Conservation (phyloP, 92 coral and sea anemone genomes). For the Desmophyllum pertusum region DNA sequence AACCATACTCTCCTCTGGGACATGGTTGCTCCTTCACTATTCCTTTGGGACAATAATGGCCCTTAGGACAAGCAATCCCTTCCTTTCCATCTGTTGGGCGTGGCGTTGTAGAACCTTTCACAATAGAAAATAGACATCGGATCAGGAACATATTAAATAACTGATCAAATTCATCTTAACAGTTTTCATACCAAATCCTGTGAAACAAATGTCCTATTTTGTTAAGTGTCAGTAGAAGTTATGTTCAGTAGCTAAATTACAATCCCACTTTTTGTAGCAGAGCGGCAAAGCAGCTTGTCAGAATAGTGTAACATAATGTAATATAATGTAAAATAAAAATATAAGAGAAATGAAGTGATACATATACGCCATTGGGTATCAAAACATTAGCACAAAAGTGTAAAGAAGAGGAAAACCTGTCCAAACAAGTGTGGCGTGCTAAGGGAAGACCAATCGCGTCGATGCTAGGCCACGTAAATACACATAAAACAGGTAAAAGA, state of each 20-base stretch:
- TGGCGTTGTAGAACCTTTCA: conserved; percentile 89
- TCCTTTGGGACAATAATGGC: conserved; percentile 86
- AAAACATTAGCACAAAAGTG: too few relatives aligned
- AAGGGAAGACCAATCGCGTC: background rate
- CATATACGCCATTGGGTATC: too few relatives aligned
- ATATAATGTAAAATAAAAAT: too few relatives aligned
- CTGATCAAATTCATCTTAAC: background rate
- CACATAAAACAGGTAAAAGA: background rate
- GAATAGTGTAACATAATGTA: too few relatives aligned
- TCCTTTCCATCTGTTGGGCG: conserved; percentile 83
- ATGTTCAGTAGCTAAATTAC: background rate
- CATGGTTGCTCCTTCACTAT: conserved; percentile 79
- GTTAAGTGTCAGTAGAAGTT: background rate
- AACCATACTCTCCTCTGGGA: conserved; percentile 72
- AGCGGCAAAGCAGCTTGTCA: background rate
- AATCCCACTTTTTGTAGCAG: background rate
- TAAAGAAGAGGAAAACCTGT: too few relatives aligned
- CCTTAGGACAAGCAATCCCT: conserved; percentile 86
- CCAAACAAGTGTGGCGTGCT: too few relatives aligned
- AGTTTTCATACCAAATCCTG: background rate
- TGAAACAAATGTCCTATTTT: background rate
- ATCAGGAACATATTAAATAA: background rate
- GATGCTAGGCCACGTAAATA: background rate
- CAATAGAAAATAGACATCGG: background rate
- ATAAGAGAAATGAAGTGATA: background rate